Evolutionary conservation across 2,797 vertebrate genomes (phyloP), one percentile per base, ranked within the genome.

Genomic region (Fratercula arctica): DNA sequence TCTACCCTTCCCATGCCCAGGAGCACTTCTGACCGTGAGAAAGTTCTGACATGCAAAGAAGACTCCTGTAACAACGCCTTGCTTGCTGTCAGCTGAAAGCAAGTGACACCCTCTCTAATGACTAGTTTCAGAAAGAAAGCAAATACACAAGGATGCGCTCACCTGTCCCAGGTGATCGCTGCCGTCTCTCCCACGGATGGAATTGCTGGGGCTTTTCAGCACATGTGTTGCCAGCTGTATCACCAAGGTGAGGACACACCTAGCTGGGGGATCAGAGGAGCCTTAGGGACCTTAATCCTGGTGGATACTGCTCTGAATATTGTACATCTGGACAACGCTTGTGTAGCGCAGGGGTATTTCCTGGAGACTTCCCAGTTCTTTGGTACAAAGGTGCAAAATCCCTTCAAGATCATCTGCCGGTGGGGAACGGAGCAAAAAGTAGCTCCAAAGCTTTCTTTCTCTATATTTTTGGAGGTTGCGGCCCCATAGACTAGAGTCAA

Each of bases 1-100:
- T 78, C 93, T 96, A 96, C 94, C 96, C 96, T 96, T 95, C 95
- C 96, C 96, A 94, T 96, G 96, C 96, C 94, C 94, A 89, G 92
- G 72, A 93, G 96, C 95, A 2, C 61, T 96, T 94, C 89, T 95
- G 89, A 96, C 95, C 94, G 96, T 97, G 96, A 96, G 96, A 97
- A 97, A 96, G 96, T 96, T 96, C 95, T 96, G 93, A 96, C 89
- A 93, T 90, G 94, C 90, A 91, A 88, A 93, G 93, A 92, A 18
- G 75, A 68, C 85, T 95, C 69, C 94, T 81, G 90, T 93, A 94
- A 95, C 90, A 96, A 95, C 93, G 87, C 96, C 96, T 96, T 59
- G 54, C 95, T 91, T 83, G 64, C 94, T 94, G 93, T 88, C 95
- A 95, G 82, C 96, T 97, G 93, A 95, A 96, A 96, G 96, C 92